phyloP scores from a whole-genome alignment of 1,140 invertebrate genomes.

The Drosophila murphyi region DNA sequence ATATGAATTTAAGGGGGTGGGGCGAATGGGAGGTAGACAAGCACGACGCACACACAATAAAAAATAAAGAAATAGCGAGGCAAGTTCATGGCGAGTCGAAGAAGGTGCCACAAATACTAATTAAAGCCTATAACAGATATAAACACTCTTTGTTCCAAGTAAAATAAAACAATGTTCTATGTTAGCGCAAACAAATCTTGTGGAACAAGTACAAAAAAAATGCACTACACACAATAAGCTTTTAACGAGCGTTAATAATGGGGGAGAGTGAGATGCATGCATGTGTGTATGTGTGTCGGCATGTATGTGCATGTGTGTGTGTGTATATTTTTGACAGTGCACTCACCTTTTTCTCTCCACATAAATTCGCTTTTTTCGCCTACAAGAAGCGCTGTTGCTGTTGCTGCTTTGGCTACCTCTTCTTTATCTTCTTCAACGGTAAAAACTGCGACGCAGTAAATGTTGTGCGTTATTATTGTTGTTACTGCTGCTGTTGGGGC shows the following conservation, averaged over 20 bases:
- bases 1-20: slow-evolving; percentile 2
- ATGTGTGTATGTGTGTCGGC: slow-evolving; percentile 21
- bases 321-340: slow-evolving; percentile 52
- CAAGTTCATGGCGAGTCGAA: slow-evolving; percentile 49
- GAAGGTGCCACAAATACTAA: slow-evolving; percentile 6
- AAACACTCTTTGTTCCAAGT: slow-evolving; percentile 72
- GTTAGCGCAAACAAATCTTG: slow-evolving; percentile 27
- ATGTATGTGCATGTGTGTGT: slow-evolving; percentile 9
- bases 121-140: slow-evolving; percentile 40
- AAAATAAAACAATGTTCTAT: slow-evolving; percentile 45
- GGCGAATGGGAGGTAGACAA: slow-evolving; percentile 41
- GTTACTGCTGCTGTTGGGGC: slow-evolving; percentile 13
- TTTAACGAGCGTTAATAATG: slow-evolving; percentile 8
- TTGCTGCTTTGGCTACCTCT: slow-evolving; percentile 25
- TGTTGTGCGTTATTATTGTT: slow-evolving; percentile 29
- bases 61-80: slow-evolving; percentile 14
- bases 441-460: slow-evolving; percentile 76
- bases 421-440: slow-evolving; percentile 57
- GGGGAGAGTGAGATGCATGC: slow-evolving; percentile 32
- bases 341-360: slow-evolving; percentile 71
- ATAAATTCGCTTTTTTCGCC: slow-evolving; percentile 45
- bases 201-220: slow-evolving; percentile 16
- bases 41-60: slow-evolving; percentile 38
- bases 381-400: slow-evolving; percentile 38
- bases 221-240: slow-evolving; percentile 44